Conservation (phyloP, 1,140 invertebrate species). For the Tetraneura akinire region DNA sequence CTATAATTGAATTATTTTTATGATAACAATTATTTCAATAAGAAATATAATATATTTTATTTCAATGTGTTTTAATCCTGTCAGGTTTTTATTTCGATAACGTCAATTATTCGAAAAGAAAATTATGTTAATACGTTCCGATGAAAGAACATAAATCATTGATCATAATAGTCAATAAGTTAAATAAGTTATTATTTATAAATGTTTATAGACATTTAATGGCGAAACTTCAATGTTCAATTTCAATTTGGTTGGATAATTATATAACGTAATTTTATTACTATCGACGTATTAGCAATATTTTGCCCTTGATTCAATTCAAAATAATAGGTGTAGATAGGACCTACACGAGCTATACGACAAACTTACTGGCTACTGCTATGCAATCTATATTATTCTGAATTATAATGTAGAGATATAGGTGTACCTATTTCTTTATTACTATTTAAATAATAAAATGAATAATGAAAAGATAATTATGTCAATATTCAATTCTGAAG, state of each 20-base stretch:
- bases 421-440: too few relatives aligned
- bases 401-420: too few relatives aligned
- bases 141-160: not conserved
- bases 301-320: not conserved
- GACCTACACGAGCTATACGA: too few relatives aligned
- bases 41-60: not conserved
- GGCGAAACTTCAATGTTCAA: not conserved
- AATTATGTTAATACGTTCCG: not conserved
- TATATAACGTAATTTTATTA: not conserved
- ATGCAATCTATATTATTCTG: too few relatives aligned
- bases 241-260: not conserved
- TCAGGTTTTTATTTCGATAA: constrained; percentile 7
- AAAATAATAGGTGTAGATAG: too few relatives aligned
- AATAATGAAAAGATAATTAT: too few relatives aligned
- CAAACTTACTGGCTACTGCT: too few relatives aligned
- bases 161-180: too few relatives aligned
- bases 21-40: constrained; percentile 21
- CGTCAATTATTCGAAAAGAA: constrained; percentile 13
- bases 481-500: too few relatives aligned
- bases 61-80: constrained; percentile 10
- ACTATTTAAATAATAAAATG: too few relatives aligned
- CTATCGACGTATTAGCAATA: not conserved
- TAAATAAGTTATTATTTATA: too few relatives aligned
- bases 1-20: not conserved
- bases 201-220: not conserved